A percentile compares a stretch with the other conserved stretches of the same genome.
phyloP scores from a whole-genome alignment of 2,797 vertebrate species.

The Macropodus opercularis region DNA sequence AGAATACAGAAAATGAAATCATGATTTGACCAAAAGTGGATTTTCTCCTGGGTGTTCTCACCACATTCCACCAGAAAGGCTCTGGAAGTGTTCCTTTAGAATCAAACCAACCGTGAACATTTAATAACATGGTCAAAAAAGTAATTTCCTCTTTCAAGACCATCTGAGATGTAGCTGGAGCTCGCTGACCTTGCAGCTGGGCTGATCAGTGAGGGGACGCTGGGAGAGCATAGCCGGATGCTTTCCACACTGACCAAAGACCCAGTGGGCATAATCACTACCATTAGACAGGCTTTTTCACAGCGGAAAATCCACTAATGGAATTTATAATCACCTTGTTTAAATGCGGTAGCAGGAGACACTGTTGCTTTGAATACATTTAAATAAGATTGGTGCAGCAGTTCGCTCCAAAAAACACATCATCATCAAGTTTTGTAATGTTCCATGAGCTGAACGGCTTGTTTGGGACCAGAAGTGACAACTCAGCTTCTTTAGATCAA shows the following conservation, averaged over 20 bases:
- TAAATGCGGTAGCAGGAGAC: conserved; percentile 21
- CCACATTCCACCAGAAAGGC: conserved; percentile 22
- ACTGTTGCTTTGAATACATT: conserved; percentile 35
- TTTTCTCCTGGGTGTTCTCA: conserved; percentile 32
- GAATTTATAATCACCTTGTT: conserved; percentile 60
- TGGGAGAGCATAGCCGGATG: conserved; percentile 22
- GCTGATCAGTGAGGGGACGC: conserved; percentile 36
- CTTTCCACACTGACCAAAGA: conserved; percentile 49
- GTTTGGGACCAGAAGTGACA: not conserved
- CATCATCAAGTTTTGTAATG: not conserved
- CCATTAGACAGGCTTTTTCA: conserved; percentile 48
- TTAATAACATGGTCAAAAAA: conserved; percentile 58
- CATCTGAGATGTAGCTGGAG: conserved; percentile 57
- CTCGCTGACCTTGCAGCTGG: conserved; percentile 57
- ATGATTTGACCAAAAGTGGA: conserved; percentile 17
- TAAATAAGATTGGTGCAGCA: conserved; percentile 21
- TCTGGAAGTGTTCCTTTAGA: conserved; percentile 37
- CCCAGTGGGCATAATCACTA: conserved; percentile 54
- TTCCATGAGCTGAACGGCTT: conserved; percentile 7
- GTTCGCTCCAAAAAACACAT: conserved; percentile 8
- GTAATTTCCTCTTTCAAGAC: conserved; percentile 57
- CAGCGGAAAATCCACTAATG: conserved; percentile 44
- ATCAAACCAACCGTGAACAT: conserved; percentile 53
- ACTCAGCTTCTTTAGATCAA: not conserved
- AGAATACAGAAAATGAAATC: conserved; percentile 5